Base-by-base conservation (phyloP, 2,113 vertebrate species). In the Carollia perspicillata region DNA sequence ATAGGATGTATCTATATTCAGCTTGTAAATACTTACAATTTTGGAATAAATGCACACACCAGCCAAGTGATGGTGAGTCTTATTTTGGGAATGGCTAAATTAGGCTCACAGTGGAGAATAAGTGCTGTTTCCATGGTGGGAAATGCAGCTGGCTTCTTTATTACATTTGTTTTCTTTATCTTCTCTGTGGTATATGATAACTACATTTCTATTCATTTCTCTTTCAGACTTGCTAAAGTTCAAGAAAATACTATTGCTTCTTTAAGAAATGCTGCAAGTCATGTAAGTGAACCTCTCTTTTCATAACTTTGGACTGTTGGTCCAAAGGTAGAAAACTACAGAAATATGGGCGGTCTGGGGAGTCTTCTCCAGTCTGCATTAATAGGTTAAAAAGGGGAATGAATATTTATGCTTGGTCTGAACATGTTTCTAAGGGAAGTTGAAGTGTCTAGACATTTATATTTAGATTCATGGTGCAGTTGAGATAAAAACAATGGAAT, bases 181-280 rank as follows among this genome's bases (percentile, higher is more conserved):
- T 84, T 95, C 58, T 74, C 11, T 87, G 0, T 87, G 37, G 13
- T 68, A 12, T 63, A 30, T 75, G 16, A 26, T 90, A 94, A 88
- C n/a, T 75, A 3, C 69, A 79, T 84, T 58, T 89, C 49, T 65
- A 1, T 85, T 23, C 66, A 16, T 90, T 93, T 87, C 11, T 94
- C 83, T 98, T 98, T 94, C 90, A 99, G 99, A 92, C 98, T 99
- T 95, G 99, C 99, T 90, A 99, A 99, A 98, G 98, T 99, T 97
- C 97, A 99, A 95, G 99, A 99, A 98, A 99, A 99, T 98, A 99
- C 99, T 30, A 98, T 99, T 69, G 99, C 99, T 95, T 99, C 99
- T 58, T 99, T 99, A 98, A 99, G 99, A 98, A 99, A 98, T 81
- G 99, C 99, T 97, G 99, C 99, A 79, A 99, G 98, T 85, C 99